Evolutionary conservation across 2,888 invertebrate species (phyloP).

Genomic region (Acanthosepion pharaonis): DNA sequence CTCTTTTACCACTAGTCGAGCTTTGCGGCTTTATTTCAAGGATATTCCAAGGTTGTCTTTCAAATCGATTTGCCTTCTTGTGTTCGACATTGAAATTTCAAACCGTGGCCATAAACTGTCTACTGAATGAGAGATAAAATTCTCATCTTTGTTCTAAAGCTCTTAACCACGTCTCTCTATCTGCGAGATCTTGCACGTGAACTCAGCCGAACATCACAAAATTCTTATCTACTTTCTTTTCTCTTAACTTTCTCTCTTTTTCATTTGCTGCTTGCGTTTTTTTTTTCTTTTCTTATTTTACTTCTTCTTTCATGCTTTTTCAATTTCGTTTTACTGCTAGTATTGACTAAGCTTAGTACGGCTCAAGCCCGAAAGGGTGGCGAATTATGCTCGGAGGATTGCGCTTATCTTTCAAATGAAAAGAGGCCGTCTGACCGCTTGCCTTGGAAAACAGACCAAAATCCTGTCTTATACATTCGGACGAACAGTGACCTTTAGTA

Average conservation of each 20-base stretch:
- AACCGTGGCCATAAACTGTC: background rate
- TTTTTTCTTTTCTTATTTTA: background rate
- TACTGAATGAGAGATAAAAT: background rate
- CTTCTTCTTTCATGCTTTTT: background rate
- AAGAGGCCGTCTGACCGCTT: no score
- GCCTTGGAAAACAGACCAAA: no score
- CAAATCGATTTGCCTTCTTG: background rate
- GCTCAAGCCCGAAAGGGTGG: background rate
- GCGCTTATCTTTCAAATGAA: background rate
- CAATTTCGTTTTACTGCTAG: background rate
- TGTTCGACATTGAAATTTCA: conserved; percentile 33
- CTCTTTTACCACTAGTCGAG: background rate
- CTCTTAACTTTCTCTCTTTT: background rate
- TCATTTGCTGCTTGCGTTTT: background rate
- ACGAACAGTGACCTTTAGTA: no score
- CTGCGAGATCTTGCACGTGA: background rate
- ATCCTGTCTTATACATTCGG: no score
- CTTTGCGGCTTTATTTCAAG: background rate
- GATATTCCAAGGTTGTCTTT: conserved; percentile 33
- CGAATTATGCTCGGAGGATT: background rate
- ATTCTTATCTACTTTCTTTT: background rate
- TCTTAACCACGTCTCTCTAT: background rate
- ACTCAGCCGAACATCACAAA: background rate
- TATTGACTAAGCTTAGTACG: background rate
- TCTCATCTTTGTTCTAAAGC: conserved; percentile 2